Evolutionary conservation across 1,140 invertebrate species (phyloP).

Genomic region (Proales similis): DNA sequence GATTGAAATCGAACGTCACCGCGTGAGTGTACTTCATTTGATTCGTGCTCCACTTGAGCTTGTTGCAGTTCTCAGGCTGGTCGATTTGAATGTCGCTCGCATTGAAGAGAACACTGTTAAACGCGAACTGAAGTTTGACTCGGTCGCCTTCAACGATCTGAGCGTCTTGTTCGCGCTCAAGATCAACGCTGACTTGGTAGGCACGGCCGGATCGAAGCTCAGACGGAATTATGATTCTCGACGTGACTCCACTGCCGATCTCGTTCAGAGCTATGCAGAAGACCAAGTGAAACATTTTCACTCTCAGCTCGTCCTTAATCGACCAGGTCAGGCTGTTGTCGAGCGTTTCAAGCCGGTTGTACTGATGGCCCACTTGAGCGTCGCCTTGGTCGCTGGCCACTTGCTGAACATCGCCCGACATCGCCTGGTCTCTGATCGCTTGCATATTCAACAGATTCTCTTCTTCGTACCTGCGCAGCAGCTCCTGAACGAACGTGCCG

Average conservation of each 20-base stretch:
- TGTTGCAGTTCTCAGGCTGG: too few relatives aligned
- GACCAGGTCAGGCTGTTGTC: conserved; percentile 10
- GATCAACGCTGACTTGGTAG: background rate
- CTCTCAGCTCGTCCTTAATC: conserved; percentile 2
- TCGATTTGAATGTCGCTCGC: too few relatives aligned
- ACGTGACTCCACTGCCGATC: background rate
- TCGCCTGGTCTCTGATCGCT: background rate
- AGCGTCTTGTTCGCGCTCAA: conserved; percentile 4
- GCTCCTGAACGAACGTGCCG: background rate
- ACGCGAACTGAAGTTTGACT: conserved; percentile 8
- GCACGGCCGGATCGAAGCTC: background rate
- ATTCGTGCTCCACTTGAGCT: background rate
- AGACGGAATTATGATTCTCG: conserved; percentile 25
- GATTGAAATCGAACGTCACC: background rate
- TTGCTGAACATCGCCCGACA: background rate
- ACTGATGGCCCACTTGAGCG: background rate
- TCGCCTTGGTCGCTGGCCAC: background rate
- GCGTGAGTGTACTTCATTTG: background rate
- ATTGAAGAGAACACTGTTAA: conserved; percentile 10
- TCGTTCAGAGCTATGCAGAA: conserved; percentile 16
- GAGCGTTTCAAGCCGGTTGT: conserved; percentile 7
- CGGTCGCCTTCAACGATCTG: conserved; percentile 33
- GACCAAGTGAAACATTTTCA: conserved; percentile 11
- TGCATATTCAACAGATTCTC: conserved; percentile 3
- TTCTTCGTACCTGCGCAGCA: conserved; percentile 1